phyloP scores from a whole-genome alignment of 2,113 vertebrate species.

The Jaculus jaculus region DNA sequence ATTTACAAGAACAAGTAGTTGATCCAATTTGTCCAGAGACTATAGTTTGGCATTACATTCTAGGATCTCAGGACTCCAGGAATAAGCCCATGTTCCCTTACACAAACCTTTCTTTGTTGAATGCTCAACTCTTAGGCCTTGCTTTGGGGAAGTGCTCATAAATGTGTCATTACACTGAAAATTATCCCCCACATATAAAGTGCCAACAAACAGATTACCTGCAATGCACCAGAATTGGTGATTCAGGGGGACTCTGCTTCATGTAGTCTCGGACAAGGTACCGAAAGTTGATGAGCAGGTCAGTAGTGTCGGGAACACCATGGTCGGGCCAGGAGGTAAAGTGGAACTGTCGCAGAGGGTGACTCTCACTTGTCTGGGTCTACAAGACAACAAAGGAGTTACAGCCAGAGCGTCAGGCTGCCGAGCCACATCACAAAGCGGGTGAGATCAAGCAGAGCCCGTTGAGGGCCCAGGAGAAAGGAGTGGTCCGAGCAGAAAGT shows the following conservation, averaged over 20 bases:
- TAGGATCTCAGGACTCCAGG: background rate
- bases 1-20: background rate
- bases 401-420: background rate
- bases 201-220: conserved; percentile 84
- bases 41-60: background rate
- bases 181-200: rapidly evolving
- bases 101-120: background rate
- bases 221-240: conserved; percentile 95
- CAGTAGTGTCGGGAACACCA: conserved; percentile 93
- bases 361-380: conserved; percentile 89
- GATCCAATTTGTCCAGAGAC: background rate
- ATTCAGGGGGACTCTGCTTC: conserved; percentile 88
- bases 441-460: background rate
- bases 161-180: background rate
- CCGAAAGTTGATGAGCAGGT: conserved; percentile 95
- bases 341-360: conserved; percentile 94
- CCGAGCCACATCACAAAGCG: background rate
- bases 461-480: rapidly evolving
- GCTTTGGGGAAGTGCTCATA: background rate
- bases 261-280: conserved; percentile 94
- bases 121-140: background rate
- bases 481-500: rapidly evolving
- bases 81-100: background rate
- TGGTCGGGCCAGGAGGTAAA: conserved; percentile 99
- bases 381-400: conserved; percentile 65